These are phyloP conservation scores for Anagrus nilaparvatae DNA, from an alignment of 1,140 invertebrate genomes.

Conservation along the genomic window DNA sequence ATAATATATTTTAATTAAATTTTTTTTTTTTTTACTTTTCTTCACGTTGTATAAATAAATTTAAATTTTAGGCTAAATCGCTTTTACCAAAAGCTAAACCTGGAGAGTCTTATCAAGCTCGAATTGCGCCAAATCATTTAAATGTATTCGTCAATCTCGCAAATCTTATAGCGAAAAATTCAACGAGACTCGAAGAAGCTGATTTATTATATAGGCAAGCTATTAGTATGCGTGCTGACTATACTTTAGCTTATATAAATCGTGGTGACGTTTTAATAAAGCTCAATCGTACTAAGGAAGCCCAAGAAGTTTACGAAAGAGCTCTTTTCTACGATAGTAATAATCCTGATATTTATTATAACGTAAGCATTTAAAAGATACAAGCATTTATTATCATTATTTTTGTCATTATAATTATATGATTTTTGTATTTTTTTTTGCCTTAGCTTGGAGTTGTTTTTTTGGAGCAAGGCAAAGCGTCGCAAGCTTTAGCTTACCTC, in stretches of 20 bases:
- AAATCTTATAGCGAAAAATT: conserved; percentile 89
- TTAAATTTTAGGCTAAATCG: conserved; percentile 59
- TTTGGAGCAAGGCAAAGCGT: conserved; percentile 82
- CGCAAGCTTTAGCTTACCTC: conserved; percentile 82
- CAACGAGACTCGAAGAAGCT: conserved; percentile 83
- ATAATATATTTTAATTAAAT: too few species aligned
- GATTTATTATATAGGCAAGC: conserved; percentile 88
- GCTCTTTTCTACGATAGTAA: conserved; percentile 87
- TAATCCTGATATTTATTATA: conserved; percentile 96
- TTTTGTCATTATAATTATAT: not conserved
- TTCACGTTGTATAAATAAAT: not conserved
- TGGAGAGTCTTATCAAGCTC: conserved; percentile 87
- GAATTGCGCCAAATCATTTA: conserved; percentile 91
- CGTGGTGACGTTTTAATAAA: conserved; percentile 92
- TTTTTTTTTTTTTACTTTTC: not conserved
- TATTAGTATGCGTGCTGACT: conserved; percentile 94
- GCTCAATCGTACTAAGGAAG: conserved; percentile 88
- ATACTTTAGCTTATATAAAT: conserved; percentile 95
- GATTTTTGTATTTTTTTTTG: not conserved
- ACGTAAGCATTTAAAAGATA: too few species aligned
- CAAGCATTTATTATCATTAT: not conserved
- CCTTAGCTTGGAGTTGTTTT: conserved; percentile 85
- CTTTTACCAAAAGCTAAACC: conserved; percentile 82
- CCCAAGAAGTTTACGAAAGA: conserved; percentile 88
- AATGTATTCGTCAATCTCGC: conserved; percentile 94